Evolutionary conservation across 2,797 vertebrate species (phyloP).

Genomic region (Thalassophryne amazonica): DNA sequence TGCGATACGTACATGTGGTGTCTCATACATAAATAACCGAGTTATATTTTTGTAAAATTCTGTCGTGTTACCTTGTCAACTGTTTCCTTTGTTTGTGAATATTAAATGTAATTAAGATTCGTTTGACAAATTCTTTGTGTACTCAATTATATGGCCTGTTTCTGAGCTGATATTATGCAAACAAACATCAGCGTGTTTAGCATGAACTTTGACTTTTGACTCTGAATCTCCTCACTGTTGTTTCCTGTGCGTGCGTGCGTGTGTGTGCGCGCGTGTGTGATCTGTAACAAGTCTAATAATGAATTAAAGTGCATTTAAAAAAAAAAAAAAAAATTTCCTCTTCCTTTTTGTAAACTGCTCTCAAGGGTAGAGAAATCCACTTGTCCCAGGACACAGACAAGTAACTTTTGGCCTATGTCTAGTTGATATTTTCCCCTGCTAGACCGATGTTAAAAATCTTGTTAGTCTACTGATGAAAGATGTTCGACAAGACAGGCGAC

Average conservation of each 20-base stretch:
- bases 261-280: constrained; percentile 3
- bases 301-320: too few relatives aligned
- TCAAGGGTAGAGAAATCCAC: too few relatives aligned
- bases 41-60: constrained; percentile 45
- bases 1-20: background rate
- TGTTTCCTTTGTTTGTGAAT: background rate
- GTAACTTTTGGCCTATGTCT: too few relatives aligned
- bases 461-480: too few relatives aligned
- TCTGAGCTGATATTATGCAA: constrained; percentile 6
- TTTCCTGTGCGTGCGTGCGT: constrained; percentile 1
- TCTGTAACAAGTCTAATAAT: constrained; percentile 9
- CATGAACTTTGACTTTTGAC: constrained; percentile 26
- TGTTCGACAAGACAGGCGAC: too few relatives aligned
- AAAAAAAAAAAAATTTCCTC: too few relatives aligned
- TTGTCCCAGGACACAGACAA: too few relatives aligned
- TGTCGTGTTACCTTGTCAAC: constrained; percentile 6
- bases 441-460: too few relatives aligned
- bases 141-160: background rate
- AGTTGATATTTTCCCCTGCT: too few relatives aligned
- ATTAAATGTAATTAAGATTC: too few relatives aligned
- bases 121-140: background rate
- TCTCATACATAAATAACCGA: constrained; percentile 4
- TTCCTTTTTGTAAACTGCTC: too few relatives aligned
- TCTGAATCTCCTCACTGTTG: too few relatives aligned
- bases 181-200: background rate